Evolutionary conservation across 2,113 vertebrate genomes (phyloP).

Genomic region (Ivindomyrus marchei): DNA sequence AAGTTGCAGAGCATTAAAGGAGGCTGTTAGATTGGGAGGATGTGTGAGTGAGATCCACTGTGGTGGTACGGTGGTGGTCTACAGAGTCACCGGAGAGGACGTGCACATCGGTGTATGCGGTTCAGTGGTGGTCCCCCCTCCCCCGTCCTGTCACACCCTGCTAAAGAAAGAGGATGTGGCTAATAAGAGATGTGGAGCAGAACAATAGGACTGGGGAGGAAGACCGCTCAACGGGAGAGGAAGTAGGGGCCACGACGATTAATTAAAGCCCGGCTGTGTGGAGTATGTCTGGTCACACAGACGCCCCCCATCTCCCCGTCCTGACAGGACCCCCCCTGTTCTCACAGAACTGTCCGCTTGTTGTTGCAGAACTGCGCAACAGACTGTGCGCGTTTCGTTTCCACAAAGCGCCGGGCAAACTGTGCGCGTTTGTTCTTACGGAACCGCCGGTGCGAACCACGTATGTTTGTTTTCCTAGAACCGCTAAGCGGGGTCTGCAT

Average conservation of each 20-base stretch:
- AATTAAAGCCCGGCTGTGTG: constrained; percentile 12
- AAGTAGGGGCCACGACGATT: constrained; percentile 8
- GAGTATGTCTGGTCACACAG: constrained; percentile 13
- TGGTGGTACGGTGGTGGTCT: neutral
- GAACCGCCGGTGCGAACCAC: neutral
- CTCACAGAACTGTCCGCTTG: neutral
- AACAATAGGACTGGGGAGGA: neutral
- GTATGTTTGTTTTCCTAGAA: neutral
- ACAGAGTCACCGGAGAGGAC: neutral
- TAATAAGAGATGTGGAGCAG: neutral
- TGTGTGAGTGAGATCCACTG: neutral
- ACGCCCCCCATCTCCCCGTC: neutral
- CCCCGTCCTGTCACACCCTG: neutral
- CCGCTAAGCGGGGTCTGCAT: neutral
- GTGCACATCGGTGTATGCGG: no score
- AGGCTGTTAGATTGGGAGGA: neutral
- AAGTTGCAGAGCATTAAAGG: neutral
- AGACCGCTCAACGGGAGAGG: constrained; percentile 11
- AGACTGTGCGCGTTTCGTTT: neutral
- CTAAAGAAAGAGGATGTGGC: neutral
- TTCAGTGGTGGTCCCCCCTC: no score
- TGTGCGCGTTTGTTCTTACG: neutral
- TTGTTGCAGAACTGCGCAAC: neutral
- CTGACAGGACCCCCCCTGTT: neutral
- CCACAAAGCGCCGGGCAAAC: neutral